Percentiles rank a stretch among this genome's conserved stretches.
These are phyloP conservation scores for Spizella passerina DNA, from an alignment of 2,797 vertebrate species.

Conservation along the genomic window DNA sequence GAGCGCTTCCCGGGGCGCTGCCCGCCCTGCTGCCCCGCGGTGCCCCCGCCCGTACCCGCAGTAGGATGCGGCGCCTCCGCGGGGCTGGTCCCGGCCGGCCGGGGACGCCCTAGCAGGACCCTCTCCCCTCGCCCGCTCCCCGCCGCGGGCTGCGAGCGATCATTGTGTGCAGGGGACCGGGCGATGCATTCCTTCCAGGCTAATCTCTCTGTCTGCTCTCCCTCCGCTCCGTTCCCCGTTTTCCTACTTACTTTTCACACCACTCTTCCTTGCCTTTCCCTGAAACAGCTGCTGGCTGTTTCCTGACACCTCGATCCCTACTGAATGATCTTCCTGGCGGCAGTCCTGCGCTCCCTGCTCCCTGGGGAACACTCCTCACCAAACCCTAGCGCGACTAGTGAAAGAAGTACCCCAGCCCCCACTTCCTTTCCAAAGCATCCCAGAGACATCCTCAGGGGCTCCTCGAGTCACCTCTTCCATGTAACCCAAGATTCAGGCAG, in stretches of 20 bases:
- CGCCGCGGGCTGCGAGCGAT: not conserved
- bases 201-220: not conserved
- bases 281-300: conserved; percentile 20
- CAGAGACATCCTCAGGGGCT: conserved; percentile 41
- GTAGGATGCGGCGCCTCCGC: not conserved
- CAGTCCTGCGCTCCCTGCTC: not conserved
- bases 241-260: conserved; percentile 42
- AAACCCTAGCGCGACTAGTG: not conserved
- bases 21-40: not conserved
- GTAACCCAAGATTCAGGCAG: conserved; percentile 46
- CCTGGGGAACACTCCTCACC: not conserved
- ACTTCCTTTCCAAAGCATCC: conserved; percentile 47
- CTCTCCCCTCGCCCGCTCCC: not conserved
- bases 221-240: not conserved
- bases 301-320: conserved; percentile 30
- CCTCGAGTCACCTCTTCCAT: conserved; percentile 48
- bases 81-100: not conserved
- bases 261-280: not conserved
- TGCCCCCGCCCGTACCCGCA: not conserved
- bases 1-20: not conserved
- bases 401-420: conserved; percentile 23
- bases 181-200: not conserved
- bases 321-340: conserved; percentile 34
- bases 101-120: not conserved
- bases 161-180: not conserved